Conservation (phyloP, 2,888 invertebrate genomes). For the Adineta ricciae region DNA sequence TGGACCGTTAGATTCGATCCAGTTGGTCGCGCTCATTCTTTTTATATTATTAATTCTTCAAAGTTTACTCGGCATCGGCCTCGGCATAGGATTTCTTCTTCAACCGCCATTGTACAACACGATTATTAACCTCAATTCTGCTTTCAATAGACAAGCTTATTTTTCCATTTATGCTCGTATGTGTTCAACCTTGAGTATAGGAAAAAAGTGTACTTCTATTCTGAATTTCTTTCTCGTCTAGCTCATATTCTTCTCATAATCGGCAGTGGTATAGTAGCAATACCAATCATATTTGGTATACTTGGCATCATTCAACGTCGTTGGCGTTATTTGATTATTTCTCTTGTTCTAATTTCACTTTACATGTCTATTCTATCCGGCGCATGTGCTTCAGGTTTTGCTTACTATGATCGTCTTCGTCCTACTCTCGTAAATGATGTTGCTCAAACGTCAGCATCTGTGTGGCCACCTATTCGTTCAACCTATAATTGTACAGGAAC, state of each 20-base stretch:
- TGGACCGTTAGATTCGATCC: not conserved
- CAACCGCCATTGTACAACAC: not conserved
- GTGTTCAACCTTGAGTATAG: not conserved
- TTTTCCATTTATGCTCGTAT: conserved; percentile 12
- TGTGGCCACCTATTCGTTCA: not conserved
- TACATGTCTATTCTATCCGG: not conserved
- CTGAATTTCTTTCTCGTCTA: not conserved
- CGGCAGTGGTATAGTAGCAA: not conserved
- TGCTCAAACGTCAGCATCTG: not conserved
- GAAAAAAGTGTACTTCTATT: not conserved
- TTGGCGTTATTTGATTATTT: conserved; percentile 11
- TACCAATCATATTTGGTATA: not conserved
- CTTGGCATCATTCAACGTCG: not conserved
- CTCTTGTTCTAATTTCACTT: not conserved
- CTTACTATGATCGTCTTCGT: not conserved
- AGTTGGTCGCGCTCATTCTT: not conserved
- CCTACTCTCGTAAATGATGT: not conserved
- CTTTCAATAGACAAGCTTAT: conserved; percentile 18
- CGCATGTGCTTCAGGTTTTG: not conserved
- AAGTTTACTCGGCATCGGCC: not conserved
- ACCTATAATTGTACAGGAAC: conserved; percentile 9
- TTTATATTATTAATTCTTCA: not conserved
- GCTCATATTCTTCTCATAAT: conserved; percentile 13
- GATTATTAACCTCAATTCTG: not conserved
- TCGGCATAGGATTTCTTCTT: not conserved